phyloP scores from a whole-genome alignment of 2,113 vertebrate species.

The Arothron firmamentum region DNA sequence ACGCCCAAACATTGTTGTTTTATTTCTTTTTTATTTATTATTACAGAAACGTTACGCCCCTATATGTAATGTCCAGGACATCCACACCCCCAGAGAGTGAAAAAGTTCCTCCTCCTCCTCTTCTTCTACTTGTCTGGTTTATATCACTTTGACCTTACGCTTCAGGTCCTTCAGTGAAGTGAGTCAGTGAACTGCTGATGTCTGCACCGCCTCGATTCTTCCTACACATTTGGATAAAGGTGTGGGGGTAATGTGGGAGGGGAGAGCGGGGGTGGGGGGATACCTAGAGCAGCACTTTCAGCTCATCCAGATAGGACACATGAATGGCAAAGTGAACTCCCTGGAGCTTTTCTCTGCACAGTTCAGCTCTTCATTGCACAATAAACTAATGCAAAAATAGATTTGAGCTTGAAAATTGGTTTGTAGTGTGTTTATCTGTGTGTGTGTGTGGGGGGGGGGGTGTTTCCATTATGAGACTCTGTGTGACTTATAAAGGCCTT shows the following conservation, averaged over 20 bases:
- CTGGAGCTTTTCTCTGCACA: conserved; percentile 25
- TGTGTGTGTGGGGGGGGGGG: background rate
- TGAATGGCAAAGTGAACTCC: conserved; percentile 41
- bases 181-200: conserved; percentile 61
- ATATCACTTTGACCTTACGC: conserved; percentile 65
- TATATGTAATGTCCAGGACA: conserved; percentile 11
- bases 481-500: conserved; percentile 35
- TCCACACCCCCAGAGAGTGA: conserved; percentile 31
- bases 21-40: no score
- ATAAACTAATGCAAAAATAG: conserved; percentile 38
- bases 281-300: conserved; percentile 45
- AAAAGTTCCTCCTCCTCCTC: conserved; percentile 28
- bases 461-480: conserved; percentile 7
- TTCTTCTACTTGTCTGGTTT: conserved; percentile 54
- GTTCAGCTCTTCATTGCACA: conserved; percentile 12
- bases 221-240: conserved; percentile 52
- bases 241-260: background rate
- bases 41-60: background rate
- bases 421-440: background rate
- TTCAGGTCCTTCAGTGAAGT: conserved; percentile 41
- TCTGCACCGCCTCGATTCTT: conserved; percentile 45
- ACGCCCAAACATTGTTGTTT: no score
- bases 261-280: background rate
- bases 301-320: conserved; percentile 43
- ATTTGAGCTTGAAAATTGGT: conserved; percentile 6